A percentile compares a stretch with the other conserved stretches of the same genome.
Conservation (phyloP, 2,797 vertebrate genomes). For the Sebastes itinus region DNA sequence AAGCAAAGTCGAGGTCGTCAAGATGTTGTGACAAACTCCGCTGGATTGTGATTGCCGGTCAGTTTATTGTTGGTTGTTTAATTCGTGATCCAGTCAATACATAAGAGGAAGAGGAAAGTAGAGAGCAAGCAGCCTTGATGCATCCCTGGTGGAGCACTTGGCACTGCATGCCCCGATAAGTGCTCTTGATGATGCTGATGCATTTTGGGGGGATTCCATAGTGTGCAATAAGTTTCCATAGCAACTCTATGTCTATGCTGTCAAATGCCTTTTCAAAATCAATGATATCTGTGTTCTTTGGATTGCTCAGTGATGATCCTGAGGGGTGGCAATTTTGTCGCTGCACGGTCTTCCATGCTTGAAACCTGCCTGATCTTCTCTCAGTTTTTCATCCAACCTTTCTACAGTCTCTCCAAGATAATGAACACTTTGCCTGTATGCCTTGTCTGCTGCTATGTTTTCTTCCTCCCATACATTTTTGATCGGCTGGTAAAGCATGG, state of each 20-base stretch:
- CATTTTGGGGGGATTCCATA: neutral
- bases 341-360: neutral
- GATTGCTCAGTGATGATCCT: slow-evolving; percentile 13
- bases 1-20: neutral
- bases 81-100: neutral
- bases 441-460: neutral
- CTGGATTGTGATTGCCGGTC: neutral
- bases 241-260: neutral
- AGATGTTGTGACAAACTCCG: neutral
- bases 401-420: neutral
- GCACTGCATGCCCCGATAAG: neutral
- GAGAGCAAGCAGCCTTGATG: neutral
- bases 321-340: slow-evolving; percentile 3
- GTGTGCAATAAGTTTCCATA: too few species aligned
- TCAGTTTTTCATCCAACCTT: neutral
- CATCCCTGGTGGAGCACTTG: neutral
- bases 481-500: neutral
- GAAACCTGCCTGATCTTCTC: slow-evolving; percentile 10
- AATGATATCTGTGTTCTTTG: slow-evolving; percentile 4
- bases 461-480: neutral
- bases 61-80: neutral
- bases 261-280: neutral
- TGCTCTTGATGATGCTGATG: neutral
- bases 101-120: neutral
- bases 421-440: neutral